These are phyloP conservation scores for Formica aserva DNA, from an alignment of 2,888 invertebrate species.

Conservation along the genomic window DNA sequence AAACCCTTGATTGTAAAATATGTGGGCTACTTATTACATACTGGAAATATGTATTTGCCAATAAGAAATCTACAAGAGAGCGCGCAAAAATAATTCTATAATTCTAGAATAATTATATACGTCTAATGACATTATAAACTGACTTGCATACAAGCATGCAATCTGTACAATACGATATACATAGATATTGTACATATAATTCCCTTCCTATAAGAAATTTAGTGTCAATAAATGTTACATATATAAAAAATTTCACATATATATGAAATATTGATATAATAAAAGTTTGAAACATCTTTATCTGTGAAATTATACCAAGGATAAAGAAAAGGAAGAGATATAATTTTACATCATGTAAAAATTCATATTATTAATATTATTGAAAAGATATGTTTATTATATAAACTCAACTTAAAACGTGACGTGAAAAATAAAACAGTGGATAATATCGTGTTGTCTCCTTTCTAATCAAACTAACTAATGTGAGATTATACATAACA, in stretches of 20 bases:
- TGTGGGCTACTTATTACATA: not conserved
- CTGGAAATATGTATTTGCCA: slow-evolving; percentile 17
- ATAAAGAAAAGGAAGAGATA: not conserved
- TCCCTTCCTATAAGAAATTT: slow-evolving; percentile 31
- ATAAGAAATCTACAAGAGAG: not conserved
- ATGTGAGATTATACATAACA: slow-evolving; percentile 52
- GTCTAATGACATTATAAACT: slow-evolving; percentile 13
- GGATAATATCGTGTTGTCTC: slow-evolving; percentile 5
- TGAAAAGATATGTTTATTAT: slow-evolving; percentile 34
- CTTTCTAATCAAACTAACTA: slow-evolving; percentile 31
- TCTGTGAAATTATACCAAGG: slow-evolving; percentile 8
- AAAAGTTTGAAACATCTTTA: slow-evolving; percentile 7
- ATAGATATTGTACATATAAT: slow-evolving; percentile 41
- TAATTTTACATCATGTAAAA: slow-evolving; percentile 10
- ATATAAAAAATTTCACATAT: slow-evolving; percentile 10
- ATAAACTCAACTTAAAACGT: slow-evolving; percentile 7
- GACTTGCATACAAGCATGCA: slow-evolving; percentile 14
- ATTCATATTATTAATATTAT: not conserved
- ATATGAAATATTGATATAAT: slow-evolving; percentile 35
- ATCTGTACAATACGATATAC: slow-evolving; percentile 34
- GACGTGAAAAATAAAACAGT: not conserved
- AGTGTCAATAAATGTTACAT: slow-evolving; percentile 10
- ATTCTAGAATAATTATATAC: slow-evolving; percentile 28
- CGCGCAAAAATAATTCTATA: slow-evolving; percentile 42
- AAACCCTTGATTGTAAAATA: slow-evolving; percentile 3